Evolutionary conservation across 2,888 invertebrate species (phyloP).

Genomic region (Dasysyrphus tricinctus): DNA sequence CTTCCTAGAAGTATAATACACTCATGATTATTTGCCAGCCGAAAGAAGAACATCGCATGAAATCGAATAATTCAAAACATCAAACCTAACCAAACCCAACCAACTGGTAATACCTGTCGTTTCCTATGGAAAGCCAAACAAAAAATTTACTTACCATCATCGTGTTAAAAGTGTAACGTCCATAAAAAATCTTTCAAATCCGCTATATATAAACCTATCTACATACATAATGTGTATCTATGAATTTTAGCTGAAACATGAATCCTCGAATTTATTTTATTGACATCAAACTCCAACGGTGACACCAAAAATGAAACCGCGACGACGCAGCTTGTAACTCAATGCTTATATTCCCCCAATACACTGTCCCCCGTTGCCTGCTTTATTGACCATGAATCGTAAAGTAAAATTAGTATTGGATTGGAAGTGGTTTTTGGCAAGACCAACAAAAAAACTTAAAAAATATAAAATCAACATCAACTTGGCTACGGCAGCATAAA

Average conservation of each 20-base stretch:
- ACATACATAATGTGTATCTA: neutral
- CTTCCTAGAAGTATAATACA: slow-evolving; percentile 66
- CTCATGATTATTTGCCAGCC: slow-evolving; percentile 50
- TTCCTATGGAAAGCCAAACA: slow-evolving; percentile 20
- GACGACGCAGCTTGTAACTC: slow-evolving; percentile 30
- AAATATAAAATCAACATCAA: slow-evolving; percentile 18
- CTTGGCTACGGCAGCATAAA: slow-evolving; percentile 2
- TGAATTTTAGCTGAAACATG: slow-evolving; percentile 50
- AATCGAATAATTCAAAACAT: slow-evolving; percentile 68
- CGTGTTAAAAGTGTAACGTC: slow-evolving; percentile 30
- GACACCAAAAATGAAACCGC: slow-evolving; percentile 53
- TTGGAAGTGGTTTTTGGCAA: slow-evolving; percentile 66
- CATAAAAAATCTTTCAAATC: slow-evolving; percentile 18
- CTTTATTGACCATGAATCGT: slow-evolving; percentile 59
- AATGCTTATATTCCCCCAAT: slow-evolving; percentile 4
- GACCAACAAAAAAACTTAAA: slow-evolving; percentile 18
- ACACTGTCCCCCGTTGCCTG: neutral
- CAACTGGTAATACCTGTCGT: slow-evolving; percentile 70
- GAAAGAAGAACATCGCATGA: slow-evolving; percentile 61
- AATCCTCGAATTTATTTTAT: slow-evolving; percentile 66
- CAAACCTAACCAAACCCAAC: slow-evolving; percentile 60
- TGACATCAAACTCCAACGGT: slow-evolving; percentile 35
- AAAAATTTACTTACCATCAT: slow-evolving; percentile 4
- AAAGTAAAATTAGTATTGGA: slow-evolving; percentile 44
- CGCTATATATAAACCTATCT: neutral